phyloP scores from a whole-genome alignment of 2,888 invertebrate genomes.

The Malachius bipustulatus region DNA sequence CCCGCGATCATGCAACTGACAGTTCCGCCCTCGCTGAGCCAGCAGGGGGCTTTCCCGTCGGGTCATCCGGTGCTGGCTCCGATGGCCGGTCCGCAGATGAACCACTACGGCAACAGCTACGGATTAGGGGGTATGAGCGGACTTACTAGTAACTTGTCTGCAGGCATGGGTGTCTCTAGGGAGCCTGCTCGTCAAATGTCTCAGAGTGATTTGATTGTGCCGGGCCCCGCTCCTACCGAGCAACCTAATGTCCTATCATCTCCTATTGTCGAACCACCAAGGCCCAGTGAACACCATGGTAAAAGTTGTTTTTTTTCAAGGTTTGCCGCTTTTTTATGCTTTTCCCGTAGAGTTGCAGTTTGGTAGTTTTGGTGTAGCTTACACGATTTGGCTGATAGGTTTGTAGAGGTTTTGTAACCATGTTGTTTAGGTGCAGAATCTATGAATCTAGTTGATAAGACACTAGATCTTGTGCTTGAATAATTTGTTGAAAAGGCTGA shows the following conservation, averaged over 20 bases:
- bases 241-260: constrained; percentile 34
- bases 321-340: too few relatives aligned
- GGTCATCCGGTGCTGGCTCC: constrained; percentile 57
- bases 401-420: too few relatives aligned
- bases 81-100: constrained; percentile 40
- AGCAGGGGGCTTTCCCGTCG: constrained; percentile 49
- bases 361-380: too few relatives aligned
- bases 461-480: too few relatives aligned
- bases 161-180: constrained; percentile 39
- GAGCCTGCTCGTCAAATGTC: constrained; percentile 32
- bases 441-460: too few relatives aligned
- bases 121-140: constrained; percentile 38
- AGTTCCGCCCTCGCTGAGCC: constrained; percentile 57
- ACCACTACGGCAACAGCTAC: constrained; percentile 41
- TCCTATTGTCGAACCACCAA: constrained; percentile 37
- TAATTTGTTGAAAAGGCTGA: too few relatives aligned
- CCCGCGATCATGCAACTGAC: constrained; percentile 95
- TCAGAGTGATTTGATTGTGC: constrained; percentile 53
- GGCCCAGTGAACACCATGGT: constrained; percentile 37
- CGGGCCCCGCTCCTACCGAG: constrained; percentile 27
- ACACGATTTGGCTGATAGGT: too few relatives aligned
- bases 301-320: too few relatives aligned
- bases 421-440: too few relatives aligned
- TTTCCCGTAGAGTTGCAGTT: too few relatives aligned
- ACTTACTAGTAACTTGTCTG: constrained; percentile 35